phyloP scores from a whole-genome alignment of 2,113 vertebrate species.

The Mastomys coucha region DNA sequence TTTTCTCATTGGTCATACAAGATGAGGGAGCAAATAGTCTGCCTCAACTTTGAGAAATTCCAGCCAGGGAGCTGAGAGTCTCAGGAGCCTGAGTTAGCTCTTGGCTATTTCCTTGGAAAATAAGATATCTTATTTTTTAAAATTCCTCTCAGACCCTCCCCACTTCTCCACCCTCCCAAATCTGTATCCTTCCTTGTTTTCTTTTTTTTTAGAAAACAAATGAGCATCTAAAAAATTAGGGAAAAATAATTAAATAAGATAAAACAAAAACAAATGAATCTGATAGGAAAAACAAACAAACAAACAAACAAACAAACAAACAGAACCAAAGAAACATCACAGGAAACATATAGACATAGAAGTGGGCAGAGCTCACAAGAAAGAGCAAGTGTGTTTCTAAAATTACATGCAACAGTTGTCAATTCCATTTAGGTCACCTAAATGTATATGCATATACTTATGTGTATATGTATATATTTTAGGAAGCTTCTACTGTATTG shows the following conservation, averaged over 20 bases:
- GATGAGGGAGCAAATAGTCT: background rate
- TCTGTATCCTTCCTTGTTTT: background rate
- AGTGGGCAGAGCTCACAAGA: too few species aligned
- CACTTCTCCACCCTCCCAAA: background rate
- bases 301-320: background rate
- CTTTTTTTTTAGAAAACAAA: background rate
- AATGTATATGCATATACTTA: background rate
- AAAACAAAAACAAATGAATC: background rate
- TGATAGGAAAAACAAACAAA: background rate
- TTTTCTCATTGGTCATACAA: background rate
- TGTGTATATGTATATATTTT: background rate
- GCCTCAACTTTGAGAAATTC: background rate
- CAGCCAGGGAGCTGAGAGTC: background rate
- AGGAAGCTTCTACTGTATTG: background rate
- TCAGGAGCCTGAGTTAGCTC: background rate
- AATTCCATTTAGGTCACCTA: background rate
- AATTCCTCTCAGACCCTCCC: background rate
- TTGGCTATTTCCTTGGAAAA: background rate
- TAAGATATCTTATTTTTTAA: background rate
- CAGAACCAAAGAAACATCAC: background rate
- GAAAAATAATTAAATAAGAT: background rate
- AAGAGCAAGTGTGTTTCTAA: too few species aligned
- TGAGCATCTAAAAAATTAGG: background rate
- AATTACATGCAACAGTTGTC: background rate
- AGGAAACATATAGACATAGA: background rate